Conservation (phyloP, 2,797 vertebrate species). For the Leontocebus nigricollis region DNA sequence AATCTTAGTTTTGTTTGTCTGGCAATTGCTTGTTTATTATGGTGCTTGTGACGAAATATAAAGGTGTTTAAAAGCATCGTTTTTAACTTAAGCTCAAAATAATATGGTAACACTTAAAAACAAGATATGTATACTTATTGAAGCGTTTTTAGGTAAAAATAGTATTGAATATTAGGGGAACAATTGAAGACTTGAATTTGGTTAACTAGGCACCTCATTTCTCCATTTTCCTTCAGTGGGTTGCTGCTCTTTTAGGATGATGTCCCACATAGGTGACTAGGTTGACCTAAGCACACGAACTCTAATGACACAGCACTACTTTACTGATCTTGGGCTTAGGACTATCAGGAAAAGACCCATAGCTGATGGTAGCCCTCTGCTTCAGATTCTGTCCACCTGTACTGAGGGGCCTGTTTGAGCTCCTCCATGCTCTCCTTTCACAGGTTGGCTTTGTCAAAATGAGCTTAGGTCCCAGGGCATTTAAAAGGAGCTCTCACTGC, state of each 20-base stretch:
- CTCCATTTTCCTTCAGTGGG: background rate
- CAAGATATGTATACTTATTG: background rate
- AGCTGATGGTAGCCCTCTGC: background rate
- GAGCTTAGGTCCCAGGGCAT: background rate
- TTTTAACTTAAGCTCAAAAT: background rate
- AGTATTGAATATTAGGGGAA: background rate
- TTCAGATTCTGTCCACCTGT: background rate
- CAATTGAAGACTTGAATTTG: background rate
- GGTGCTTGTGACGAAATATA: background rate
- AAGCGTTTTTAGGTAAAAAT: constrained; percentile 2
- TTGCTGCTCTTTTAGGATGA: background rate
- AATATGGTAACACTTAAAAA: background rate
- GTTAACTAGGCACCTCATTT: background rate
- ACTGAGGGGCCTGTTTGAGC: background rate
- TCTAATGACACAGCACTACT: background rate
- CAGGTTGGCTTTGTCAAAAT: background rate
- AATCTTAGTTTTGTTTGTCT: constrained; percentile 17
- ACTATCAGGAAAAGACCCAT: background rate
- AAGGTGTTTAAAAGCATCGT: constrained; percentile 24
- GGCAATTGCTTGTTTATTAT: background rate
- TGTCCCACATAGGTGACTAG: background rate
- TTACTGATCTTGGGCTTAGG: background rate
- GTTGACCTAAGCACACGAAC: background rate
- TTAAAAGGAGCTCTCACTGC: background rate
- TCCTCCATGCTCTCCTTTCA: background rate